Base-by-base conservation (phyloP, 1,140 invertebrate genomes). In the Drosophila tristis region DNA sequence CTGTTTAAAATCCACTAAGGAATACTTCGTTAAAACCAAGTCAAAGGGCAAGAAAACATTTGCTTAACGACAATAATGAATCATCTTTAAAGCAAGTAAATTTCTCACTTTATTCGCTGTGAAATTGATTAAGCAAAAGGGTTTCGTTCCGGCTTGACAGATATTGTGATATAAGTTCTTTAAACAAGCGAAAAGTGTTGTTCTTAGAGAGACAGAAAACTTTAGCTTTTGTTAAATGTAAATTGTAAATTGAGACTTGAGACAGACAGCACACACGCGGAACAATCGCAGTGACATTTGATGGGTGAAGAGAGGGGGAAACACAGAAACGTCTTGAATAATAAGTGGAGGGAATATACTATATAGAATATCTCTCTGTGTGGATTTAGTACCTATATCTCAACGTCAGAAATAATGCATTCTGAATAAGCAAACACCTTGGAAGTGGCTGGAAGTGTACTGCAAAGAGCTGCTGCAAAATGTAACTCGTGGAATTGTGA, bases 271-370 rank as follows among this genome's bases (percentile, higher is more conserved):
- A 20, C 59, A 43, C 31, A 58, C 39, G 15, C 39, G 25, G n/a
- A 6, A n/a, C 60, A 64, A 53, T 68, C 74, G 55, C 26, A 55
- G 66, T 70, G 74, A 53, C 57, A 74, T 35, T 54, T 45, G 43
- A 66, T 31, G 2, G 9, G 31, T 8, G 8, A n/a, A n/a, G 1
- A 45, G 16, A 42, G 43, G 44, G 44, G n/a, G 57, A 70, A 47
- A 61, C 54, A 63, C 73, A 67, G 64, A 64, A 67, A 20, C 47
- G 82, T 74, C 68, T 85, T 77, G 81, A 86, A 85, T 85, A 87
- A 81, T 68, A 85, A 85, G 73, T 23, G 13, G 23, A 4, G 35
- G 35, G 35, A 2, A 8, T 23, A 44, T 35, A 55, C 39, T 49
- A 42, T 62, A 16, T 45, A 16, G 23, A 64, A 45, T 35, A 13